Evolutionary conservation across 1,140 invertebrate species (phyloP), one percentile per base, ranked within the genome.

Genomic region (Eupeodes corollae): DNA sequence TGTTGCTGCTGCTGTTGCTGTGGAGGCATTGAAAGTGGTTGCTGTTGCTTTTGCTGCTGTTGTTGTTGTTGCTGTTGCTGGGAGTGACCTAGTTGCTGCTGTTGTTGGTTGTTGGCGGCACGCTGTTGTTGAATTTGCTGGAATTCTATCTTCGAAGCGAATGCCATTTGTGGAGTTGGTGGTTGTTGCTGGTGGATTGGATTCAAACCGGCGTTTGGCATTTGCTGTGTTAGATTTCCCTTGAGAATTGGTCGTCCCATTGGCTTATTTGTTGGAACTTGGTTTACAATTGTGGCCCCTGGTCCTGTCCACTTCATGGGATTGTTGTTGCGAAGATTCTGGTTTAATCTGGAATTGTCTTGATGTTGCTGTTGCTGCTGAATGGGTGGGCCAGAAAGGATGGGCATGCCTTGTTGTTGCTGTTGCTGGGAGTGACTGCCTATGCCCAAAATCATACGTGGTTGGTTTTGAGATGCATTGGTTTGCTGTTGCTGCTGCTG

Each of bases 31-130:
- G 21, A 26, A 26, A 26, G 3, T 26, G 21, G 21, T 26, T 26
- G 21, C 8, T 26, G 21, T 26, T 26, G 21, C 8, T 26, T 26
- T 26, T 26, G 21, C 18, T 45, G 44, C 11, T 45, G 44, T 13
- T 45, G 44, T 30, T 43, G 42, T 30, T 70, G 68, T 16, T 72
- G 69, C 5, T 68, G 59, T 45, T 67, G 57, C 43, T 70, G 67
- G 13, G 21, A 26, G 8, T 26, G 21, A 26, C 21, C 21, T 5
- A 26, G 21, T 26, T 70, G 68, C 16, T 72, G 69, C 5, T 68
- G 59, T 45, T 67, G 57, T 44, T 70, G 67, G 13, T 59, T 56
- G 1, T 53, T 43, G 19, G 55, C 59, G 5, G 51, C 43, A 15
- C 53, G 45, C 49, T 61, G 53, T 39, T 56, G 51, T 42, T 56